These are phyloP conservation scores for Andrena dorsata DNA, from an alignment of 2,888 invertebrate species.

Conservation along the genomic window DNA sequence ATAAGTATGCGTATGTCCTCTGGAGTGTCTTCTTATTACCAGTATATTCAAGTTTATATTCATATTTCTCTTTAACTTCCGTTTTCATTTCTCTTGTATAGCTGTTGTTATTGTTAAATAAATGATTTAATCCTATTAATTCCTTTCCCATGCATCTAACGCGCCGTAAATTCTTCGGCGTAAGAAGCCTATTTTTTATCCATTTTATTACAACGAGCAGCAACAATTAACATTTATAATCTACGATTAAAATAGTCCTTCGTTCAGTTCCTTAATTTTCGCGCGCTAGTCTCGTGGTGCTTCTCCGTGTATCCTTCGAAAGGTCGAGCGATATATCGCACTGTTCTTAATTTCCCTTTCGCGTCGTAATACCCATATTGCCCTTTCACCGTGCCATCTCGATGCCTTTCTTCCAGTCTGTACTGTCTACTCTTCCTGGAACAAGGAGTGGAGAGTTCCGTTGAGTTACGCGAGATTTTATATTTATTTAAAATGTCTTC, in stretches of 20 bases:
- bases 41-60: slow-evolving; percentile 13
- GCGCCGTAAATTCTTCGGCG: background rate
- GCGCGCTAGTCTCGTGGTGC: slow-evolving; percentile 76
- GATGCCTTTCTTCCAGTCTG: slow-evolving; percentile 92
- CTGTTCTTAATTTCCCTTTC: slow-evolving; percentile 90
- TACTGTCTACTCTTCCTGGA: slow-evolving; percentile 92
- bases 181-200: background rate
- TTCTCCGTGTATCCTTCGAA: slow-evolving; percentile 88
- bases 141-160: background rate
- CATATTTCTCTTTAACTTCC: slow-evolving; percentile 26
- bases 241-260: background rate
- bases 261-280: slow-evolving; percentile 26
- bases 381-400: slow-evolving; percentile 91
- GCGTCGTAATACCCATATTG: slow-evolving; percentile 93
- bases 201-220: background rate
- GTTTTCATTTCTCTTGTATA: slow-evolving; percentile 72
- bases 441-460: background rate
- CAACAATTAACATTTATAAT: background rate
- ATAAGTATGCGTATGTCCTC: slow-evolving; percentile 26
- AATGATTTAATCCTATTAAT: slow-evolving; percentile 69
- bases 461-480: too few species aligned
- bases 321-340: slow-evolving; percentile 91
- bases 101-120: slow-evolving; percentile 80
- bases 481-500: slow-evolving; percentile 8
- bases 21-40: slow-evolving; percentile 11